phyloP scores from a whole-genome alignment of 2,113 vertebrate species.

The Pygoscelis antarcticus region DNA sequence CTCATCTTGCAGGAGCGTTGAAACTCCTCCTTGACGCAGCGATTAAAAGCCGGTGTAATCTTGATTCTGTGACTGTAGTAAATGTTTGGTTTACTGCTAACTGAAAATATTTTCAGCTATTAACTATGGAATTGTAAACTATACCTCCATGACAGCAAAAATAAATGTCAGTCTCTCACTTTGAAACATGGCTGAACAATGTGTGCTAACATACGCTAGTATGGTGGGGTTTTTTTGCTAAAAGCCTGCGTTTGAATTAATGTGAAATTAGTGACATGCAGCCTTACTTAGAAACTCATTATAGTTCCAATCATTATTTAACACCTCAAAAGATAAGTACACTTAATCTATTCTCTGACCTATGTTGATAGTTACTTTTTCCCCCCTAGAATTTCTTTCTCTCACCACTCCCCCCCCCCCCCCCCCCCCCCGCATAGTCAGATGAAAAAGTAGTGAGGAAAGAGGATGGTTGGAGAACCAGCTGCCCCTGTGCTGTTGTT shows the following conservation, averaged over 20 bases:
- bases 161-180: background rate
- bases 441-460: background rate
- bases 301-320: background rate
- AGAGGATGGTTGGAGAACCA: background rate
- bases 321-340: background rate
- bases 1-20: background rate
- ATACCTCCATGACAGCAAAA: background rate
- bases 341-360: background rate
- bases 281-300: background rate
- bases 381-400: too few species aligned
- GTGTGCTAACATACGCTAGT: background rate
- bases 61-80: background rate
- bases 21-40: background rate
- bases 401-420: background rate
- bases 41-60: background rate
- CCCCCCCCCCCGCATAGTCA: background rate
- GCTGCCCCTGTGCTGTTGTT: background rate
- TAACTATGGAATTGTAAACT: slow-evolving; percentile 4
- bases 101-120: background rate
- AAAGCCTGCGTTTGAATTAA: background rate
- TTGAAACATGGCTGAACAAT: background rate
- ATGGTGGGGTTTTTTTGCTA: background rate
- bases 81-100: slow-evolving; percentile 7
- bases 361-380: background rate
- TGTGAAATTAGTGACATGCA: background rate